Evolutionary conservation across 2,113 vertebrate genomes (phyloP).

Genomic region (Promerops cafer): DNA sequence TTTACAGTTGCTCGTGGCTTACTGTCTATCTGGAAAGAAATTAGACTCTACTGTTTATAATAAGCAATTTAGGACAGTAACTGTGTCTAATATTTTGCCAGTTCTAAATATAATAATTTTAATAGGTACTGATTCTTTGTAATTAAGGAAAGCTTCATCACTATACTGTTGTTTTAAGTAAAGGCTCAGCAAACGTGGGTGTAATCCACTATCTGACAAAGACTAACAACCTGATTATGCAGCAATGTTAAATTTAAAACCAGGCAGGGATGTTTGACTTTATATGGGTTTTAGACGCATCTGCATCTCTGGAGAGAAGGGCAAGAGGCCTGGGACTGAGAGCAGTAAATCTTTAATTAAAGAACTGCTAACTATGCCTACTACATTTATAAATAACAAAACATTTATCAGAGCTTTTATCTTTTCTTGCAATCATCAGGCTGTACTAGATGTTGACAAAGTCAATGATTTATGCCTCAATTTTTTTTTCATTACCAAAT

Average conservation of each 20-base stretch:
- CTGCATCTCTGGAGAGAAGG: not conserved
- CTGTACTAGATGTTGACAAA: conserved; percentile 39
- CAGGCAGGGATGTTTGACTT: conserved; percentile 27
- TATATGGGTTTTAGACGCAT: conserved; percentile 36
- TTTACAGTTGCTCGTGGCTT: not conserved
- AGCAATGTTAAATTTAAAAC: conserved; percentile 43
- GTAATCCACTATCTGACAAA: not conserved
- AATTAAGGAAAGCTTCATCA: conserved; percentile 5
- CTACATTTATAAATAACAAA: conserved; percentile 59
- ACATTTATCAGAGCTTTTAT: conserved; percentile 55
- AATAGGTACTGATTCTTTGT: not conserved
- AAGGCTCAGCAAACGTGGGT: not conserved
- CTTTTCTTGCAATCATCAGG: conserved; percentile 45
- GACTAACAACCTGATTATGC: conserved; percentile 4
- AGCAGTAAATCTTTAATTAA: conserved; percentile 58
- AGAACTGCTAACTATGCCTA: conserved; percentile 33
- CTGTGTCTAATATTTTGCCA: conserved; percentile 6
- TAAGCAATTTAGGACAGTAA: not conserved
- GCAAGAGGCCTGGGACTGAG: not conserved
- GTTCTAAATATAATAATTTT: conserved; percentile 19
- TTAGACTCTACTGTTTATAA: not conserved
- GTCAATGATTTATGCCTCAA: conserved; percentile 16
- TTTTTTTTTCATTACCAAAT: conserved; percentile 40
- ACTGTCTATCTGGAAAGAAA: not conserved
- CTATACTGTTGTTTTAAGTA: conserved; percentile 1